A percentile compares a stretch with the other conserved stretches of the same genome.
phyloP scores from a whole-genome alignment of 1,140 invertebrate species.

The Drosophila miranda region DNA sequence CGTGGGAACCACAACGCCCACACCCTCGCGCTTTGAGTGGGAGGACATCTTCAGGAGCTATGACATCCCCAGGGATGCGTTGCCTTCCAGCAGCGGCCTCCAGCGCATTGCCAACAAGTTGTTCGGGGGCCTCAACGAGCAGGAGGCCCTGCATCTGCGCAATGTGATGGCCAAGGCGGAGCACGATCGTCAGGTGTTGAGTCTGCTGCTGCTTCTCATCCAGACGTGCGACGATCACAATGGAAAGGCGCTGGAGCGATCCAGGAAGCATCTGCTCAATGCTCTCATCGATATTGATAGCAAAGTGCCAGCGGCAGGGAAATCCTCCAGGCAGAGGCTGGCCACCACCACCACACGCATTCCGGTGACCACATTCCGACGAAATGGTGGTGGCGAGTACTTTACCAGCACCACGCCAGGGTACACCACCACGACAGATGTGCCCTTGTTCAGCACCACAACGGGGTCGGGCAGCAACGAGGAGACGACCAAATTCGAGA shows the following conservation, averaged over 20 bases:
- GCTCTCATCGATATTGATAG: constrained; percentile 85
- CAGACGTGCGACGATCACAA: constrained; percentile 89
- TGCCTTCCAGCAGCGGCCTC: constrained; percentile 83
- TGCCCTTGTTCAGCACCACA: constrained; percentile 56
- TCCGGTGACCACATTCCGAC: constrained; percentile 70
- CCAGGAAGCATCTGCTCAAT: constrained; percentile 86
- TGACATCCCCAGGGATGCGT: constrained; percentile 66
- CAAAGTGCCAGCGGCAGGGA: constrained; percentile 79
- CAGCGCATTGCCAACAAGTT: constrained; percentile 88
- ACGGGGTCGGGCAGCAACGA: constrained; percentile 58
- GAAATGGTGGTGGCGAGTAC: constrained; percentile 43
- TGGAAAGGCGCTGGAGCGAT: constrained; percentile 86
- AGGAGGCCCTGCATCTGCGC: constrained; percentile 88
- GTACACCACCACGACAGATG: constrained; percentile 66
- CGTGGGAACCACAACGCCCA: constrained; percentile 10
- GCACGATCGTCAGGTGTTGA: constrained; percentile 88
- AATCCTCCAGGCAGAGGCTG: constrained; percentile 69
- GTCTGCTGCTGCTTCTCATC: constrained; percentile 89
- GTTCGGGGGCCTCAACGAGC: constrained; percentile 89
- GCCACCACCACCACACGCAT: constrained; percentile 66
- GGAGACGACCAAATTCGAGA: constrained; percentile 79
- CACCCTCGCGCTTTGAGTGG: constrained; percentile 60
- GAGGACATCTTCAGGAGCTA: constrained; percentile 77
- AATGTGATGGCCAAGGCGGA: constrained; percentile 91
- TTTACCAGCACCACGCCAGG: constrained; percentile 61